These are phyloP conservation scores for Nixonia krombeini DNA, from an alignment of 1,140 invertebrate genomes.

Conservation along the genomic window DNA sequence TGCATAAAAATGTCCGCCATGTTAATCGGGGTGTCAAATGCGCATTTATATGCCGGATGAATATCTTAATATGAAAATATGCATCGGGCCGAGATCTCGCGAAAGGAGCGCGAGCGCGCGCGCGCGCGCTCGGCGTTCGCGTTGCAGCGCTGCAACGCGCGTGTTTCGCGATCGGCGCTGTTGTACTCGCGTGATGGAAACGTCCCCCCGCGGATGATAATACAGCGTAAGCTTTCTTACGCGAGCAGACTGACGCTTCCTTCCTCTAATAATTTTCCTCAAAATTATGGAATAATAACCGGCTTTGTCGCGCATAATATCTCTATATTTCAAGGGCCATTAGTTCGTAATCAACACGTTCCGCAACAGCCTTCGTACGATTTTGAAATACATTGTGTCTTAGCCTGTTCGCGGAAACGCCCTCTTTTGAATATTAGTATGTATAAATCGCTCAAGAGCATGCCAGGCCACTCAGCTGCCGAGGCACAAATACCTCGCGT, in stretches of 20 bases:
- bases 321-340: conserved; percentile 70
- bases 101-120: too few species aligned
- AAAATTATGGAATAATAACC: conserved; percentile 67
- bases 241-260: conserved; percentile 62
- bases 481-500: conserved; percentile 39
- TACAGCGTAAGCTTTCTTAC: conserved; percentile 67
- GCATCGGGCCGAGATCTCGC: too few species aligned
- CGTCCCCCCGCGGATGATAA: conserved; percentile 59
- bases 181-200: conserved; percentile 59
- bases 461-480: conserved; percentile 49
- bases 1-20: too few species aligned
- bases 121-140: too few species aligned
- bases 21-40: too few species aligned
- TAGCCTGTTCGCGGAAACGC: conserved; percentile 54
- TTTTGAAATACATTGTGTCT: conserved; percentile 56
- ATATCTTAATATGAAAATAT: too few species aligned
- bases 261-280: conserved; percentile 64
- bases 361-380: conserved; percentile 52
- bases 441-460: conserved; percentile 66
- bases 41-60: too few species aligned
- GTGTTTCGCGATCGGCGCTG: conserved; percentile 51
- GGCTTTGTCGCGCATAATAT: conserved; percentile 67
- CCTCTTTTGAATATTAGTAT: conserved; percentile 72
- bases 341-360: conserved; percentile 71
- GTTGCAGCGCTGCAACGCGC: too few species aligned